Percentiles rank a stretch among this genome's conserved stretches.
Conservation (phyloP, 2,888 invertebrate genomes). For the Hermaeophaga mercurialis region DNA sequence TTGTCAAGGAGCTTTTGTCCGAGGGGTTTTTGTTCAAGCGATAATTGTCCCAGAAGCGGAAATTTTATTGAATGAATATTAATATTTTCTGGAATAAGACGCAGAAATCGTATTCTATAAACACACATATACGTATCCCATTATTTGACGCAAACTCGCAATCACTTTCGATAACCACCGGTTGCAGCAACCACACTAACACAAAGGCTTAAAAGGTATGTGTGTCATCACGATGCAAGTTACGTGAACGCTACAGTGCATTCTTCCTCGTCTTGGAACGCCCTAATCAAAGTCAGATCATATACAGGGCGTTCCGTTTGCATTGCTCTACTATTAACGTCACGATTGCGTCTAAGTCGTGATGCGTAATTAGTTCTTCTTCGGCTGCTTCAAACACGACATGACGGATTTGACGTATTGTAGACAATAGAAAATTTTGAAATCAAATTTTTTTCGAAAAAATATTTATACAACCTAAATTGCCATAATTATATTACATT, state of each 20-base stretch:
- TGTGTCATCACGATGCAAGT: constrained; percentile 12
- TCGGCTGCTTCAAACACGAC: constrained; percentile 6
- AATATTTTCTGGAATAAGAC: too few relatives aligned
- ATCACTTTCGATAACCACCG: constrained; percentile 8
- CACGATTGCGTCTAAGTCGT: constrained; percentile 27
- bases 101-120: neutral
- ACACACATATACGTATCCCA: neutral
- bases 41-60: too few relatives aligned
- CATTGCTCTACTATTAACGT: constrained; percentile 27
- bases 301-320: constrained; percentile 24
- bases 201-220: constrained; percentile 5
- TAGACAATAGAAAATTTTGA: too few relatives aligned
- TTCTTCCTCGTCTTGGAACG: constrained; percentile 18
- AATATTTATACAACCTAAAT: too few relatives aligned
- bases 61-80: too few relatives aligned
- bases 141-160: neutral
- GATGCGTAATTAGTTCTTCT: constrained; percentile 29
- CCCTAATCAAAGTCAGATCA: constrained; percentile 24
- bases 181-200: constrained; percentile 2
- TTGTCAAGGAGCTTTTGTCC: too few relatives aligned
- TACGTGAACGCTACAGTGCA: constrained; percentile 10
- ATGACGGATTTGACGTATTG: too few relatives aligned
- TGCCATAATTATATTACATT: too few relatives aligned
- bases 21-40: too few relatives aligned
- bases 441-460: too few relatives aligned